Base-by-base conservation (phyloP, 2,888 invertebrate species). In the Athetis lepigone region DNA sequence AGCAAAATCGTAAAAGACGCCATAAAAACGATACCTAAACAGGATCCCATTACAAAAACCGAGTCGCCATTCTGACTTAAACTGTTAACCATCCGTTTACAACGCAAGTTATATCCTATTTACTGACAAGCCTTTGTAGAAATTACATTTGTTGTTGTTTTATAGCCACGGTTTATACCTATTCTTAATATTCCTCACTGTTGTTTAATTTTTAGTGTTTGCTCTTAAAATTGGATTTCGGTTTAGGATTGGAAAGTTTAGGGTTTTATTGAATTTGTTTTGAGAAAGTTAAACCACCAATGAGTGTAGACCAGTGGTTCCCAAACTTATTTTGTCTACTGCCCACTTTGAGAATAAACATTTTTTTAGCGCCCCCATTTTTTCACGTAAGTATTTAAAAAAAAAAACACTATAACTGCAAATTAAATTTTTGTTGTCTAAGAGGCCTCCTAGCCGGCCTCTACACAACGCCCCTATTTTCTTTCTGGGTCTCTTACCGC, bases 21-120 rank as follows among this genome's bases (percentile, higher is more conserved):
- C 87, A 88, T 92, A 92, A 92, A 91, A 82, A 67, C 74, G 85
- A 87, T 85, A 86, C 87, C 87, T 85, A 85, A 83, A 85, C 83
- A 83, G 81, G 85, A 88, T 85, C 86, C 89, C 84, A 89, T 90
- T 89, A 88, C 87, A 79, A 61, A 66, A 58, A 69, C 73, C 62
- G 56, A 76, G 70, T 73, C 67, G 62, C 81, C 83, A 84, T 88
- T 86, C 80, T 55, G 78, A 49, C 77, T 86, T 84, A 83, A 79
- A 83, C 84, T 83, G 83, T 84, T 81, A n/a, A 85, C 69, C 77
- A 79, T 79, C 82, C 75, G 79, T 87, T 88, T 88, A 85, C 79
- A 79, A 70, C 67, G 54, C 65, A 64, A 61, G 82, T 87, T 84
- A 84, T 86, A 86, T 84, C 84, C 87, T 87, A 87, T 88, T 85